Conservation (phyloP, 2,888 invertebrate species). For the Ectemnius cavifrons region DNA sequence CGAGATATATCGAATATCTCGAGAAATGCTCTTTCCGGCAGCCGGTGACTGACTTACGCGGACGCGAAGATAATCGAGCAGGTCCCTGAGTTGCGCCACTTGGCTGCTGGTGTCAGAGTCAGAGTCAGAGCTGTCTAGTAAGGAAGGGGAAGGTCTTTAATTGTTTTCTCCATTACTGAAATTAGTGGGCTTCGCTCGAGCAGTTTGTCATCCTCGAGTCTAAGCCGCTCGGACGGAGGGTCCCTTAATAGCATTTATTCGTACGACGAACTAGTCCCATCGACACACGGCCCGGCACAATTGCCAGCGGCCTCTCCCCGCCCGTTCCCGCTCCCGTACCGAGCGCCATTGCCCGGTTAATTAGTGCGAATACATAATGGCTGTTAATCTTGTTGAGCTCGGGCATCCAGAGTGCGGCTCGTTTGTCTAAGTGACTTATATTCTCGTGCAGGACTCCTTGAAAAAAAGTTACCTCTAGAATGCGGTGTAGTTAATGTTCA, state of each 20-base stretch:
- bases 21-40: background rate
- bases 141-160: background rate
- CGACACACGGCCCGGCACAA: background rate
- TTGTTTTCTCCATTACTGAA: constrained; percentile 6
- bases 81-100: too few relatives aligned
- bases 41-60: too few relatives aligned
- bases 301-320: background rate
- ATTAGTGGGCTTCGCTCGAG: background rate
- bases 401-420: constrained; percentile 24
- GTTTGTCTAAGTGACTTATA: constrained; percentile 48
- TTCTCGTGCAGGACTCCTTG: constrained; percentile 11
- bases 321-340: background rate
- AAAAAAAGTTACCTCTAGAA: too few relatives aligned
- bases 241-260: constrained; percentile 9
- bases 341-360: constrained; percentile 37
- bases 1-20: background rate
- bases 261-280: background rate
- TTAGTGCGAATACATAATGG: constrained; percentile 48
- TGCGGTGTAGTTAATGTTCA: too few relatives aligned
- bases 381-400: constrained; percentile 54
- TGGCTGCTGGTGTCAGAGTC: too few relatives aligned
- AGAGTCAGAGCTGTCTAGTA: too few relatives aligned
- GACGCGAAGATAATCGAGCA: too few relatives aligned
- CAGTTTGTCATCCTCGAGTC: constrained; percentile 6
- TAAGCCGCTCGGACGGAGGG: background rate